phyloP scores from a whole-genome alignment of 2,113 vertebrate species.

The Enhydra lutris region DNA sequence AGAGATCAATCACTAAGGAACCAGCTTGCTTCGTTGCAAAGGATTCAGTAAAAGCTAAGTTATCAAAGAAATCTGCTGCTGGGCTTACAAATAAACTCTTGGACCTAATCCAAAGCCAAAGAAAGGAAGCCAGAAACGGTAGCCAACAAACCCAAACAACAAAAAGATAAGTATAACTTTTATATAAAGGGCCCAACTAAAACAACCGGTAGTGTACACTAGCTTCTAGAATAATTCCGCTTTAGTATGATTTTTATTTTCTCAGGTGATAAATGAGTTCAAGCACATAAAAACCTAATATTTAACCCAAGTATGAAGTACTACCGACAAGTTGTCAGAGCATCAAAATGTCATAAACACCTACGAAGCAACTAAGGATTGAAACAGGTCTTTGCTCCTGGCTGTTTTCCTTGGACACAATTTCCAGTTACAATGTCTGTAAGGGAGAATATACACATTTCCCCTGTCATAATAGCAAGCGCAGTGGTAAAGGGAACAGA shows the following conservation, averaged over 20 bases:
- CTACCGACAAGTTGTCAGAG: conserved; percentile 64
- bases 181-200: conserved; percentile 64
- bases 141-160: conserved; percentile 50
- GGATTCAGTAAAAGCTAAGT: conserved; percentile 77
- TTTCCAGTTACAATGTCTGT: conserved; percentile 62
- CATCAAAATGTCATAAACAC: conserved; percentile 61
- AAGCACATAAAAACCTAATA: conserved; percentile 63
- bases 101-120: conserved; percentile 77
- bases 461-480: conserved; percentile 62
- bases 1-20: conserved; percentile 77
- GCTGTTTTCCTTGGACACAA: conserved; percentile 41
- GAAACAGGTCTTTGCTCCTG: conserved; percentile 74
- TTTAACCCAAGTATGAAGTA: conserved; percentile 67
- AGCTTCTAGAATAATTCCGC: conserved; percentile 62
- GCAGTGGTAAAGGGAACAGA: conserved; percentile 59
- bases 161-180: conserved; percentile 73
- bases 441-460: conserved; percentile 67
- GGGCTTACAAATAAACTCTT: conserved; percentile 77
- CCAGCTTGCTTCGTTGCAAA: conserved; percentile 74
- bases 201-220: conserved; percentile 60
- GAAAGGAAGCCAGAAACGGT: conserved; percentile 77
- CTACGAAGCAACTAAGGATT: conserved; percentile 69
- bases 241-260: conserved; percentile 65
- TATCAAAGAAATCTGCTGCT: conserved; percentile 76
- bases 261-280: conserved; percentile 56